Evolutionary conservation across 2,888 invertebrate species (phyloP).

Genomic region (Drosophila algonquin): DNA sequence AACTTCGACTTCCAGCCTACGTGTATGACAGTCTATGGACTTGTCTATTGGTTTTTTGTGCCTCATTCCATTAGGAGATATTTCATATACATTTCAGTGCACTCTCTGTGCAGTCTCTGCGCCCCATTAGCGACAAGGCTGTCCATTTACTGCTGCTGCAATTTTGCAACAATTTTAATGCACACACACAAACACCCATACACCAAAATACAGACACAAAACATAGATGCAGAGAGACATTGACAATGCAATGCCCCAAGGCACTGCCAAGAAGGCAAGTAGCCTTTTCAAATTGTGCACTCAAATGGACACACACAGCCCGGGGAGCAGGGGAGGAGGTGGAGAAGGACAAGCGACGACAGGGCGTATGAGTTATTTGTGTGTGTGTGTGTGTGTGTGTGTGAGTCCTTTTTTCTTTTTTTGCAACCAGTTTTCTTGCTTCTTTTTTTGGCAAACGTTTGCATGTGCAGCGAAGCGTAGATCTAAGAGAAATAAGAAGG

Average conservation of each 20-base stretch:
- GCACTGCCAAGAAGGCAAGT: constrained; percentile 61
- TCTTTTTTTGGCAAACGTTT: constrained; percentile 54
- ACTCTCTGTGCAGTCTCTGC: not conserved
- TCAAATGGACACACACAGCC: constrained; percentile 67
- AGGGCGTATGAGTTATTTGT: constrained; percentile 59
- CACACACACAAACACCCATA: constrained; percentile 23
- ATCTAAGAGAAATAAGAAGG: constrained; percentile 77
- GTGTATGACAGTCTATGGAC: no score
- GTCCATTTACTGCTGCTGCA: constrained; percentile 38
- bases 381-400: constrained; percentile 28
- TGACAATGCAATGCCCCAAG: constrained; percentile 67
- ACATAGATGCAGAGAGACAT: constrained; percentile 28
- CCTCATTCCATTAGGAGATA: no score
- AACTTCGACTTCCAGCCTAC: no score
- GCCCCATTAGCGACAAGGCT: constrained; percentile 28
- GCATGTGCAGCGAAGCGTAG: constrained; percentile 78
- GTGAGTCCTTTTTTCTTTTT: constrained; percentile 44
- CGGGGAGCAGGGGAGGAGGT: not conserved
- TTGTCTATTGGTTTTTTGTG: no score
- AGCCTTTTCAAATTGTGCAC: constrained; percentile 79
- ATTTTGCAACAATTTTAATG: constrained; percentile 58
- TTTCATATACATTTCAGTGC: not conserved
- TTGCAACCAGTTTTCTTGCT: constrained; percentile 22
- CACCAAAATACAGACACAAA: constrained; percentile 16
- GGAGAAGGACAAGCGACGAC: constrained; percentile 54